Base-by-base conservation (phyloP, 1,140 invertebrate genomes). In the Ruditapes philippinarum region DNA sequence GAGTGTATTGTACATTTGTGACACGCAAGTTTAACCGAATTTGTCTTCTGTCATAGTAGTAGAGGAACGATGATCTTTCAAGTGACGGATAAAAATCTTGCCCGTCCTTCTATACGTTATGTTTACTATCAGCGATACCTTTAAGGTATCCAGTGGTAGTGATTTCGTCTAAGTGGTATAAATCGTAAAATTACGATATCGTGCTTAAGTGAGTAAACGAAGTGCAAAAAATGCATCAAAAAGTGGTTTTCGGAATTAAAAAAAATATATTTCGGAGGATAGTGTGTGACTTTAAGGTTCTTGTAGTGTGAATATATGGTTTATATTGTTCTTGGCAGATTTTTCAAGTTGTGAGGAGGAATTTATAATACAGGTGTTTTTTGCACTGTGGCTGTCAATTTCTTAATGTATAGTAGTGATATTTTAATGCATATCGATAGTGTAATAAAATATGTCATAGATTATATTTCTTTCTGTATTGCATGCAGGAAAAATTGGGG, bases 21-120 rank as follows among this genome's bases (percentile, higher is more conserved):
- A 70, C 65, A 70, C 65, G 65, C 65, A 38, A 70, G 65, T 70
- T 70, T 70, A 70, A 70, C 65, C 65, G 36, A 70, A 70, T 70
- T 70, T 70, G 65, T 70, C 65, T 38, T 70, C 65, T 70, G 65
- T 70, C 65, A 70, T 70, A 70, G 65, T 70, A 38, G 65, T 40
- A 33, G 65, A 70, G 65, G 36, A 70, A 28, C 36, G 9, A 28
- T 40, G 36, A 70, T 70, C 65, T 70, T 70, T 38, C n/a, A 33
- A 70, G 9, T 36, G 65, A 70, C 31, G 65, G 65, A 70, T 70
- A 70, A 70, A 65, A 70, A 70, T 70, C 65, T 70, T 25, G 65
- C 65, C 65, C 38, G 65, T 31, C 65, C 65, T 70, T 65, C 31
- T 33, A 38, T 70, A 70, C 38, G 4, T 7, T 45, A 19, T 70